Conservation (phyloP, 2,113 vertebrate genomes). For the Echinops telfairi region DNA sequence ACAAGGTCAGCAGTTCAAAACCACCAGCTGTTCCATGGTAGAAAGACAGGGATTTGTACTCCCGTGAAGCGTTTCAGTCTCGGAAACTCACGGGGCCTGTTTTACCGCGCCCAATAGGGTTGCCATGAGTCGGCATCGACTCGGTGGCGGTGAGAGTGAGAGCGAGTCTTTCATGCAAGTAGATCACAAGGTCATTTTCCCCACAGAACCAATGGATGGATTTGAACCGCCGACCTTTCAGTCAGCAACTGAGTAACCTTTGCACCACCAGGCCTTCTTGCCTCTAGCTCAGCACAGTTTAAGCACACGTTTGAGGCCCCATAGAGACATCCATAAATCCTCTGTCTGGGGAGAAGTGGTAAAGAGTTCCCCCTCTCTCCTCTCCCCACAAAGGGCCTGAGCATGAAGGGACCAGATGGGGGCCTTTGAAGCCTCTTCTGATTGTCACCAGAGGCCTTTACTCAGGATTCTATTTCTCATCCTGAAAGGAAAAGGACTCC, state of each 20-base stretch:
- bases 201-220: neutral
- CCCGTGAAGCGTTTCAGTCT: too few species aligned
- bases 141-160: too few species aligned
- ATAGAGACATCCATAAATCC: neutral
- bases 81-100: too few species aligned
- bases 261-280: neutral
- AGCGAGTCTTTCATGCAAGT: neutral
- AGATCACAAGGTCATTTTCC: neutral
- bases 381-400: neutral
- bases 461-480: conserved; percentile 4
- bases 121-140: too few species aligned
- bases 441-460: neutral
- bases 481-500: neutral
- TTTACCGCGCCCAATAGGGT: too few species aligned
- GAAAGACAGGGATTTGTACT: too few species aligned
- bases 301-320: neutral
- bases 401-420: neutral
- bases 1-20: too few species aligned
- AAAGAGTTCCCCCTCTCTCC: neutral
- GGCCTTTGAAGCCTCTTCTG: neutral
- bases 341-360: neutral
- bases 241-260: neutral
- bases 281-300: neutral
- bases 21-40: too few species aligned
- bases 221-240: neutral